A percentile compares a stretch with the other conserved stretches of the same genome.
phyloP scores from a whole-genome alignment of 1,140 invertebrate genomes.

The Drosophila truncata region DNA sequence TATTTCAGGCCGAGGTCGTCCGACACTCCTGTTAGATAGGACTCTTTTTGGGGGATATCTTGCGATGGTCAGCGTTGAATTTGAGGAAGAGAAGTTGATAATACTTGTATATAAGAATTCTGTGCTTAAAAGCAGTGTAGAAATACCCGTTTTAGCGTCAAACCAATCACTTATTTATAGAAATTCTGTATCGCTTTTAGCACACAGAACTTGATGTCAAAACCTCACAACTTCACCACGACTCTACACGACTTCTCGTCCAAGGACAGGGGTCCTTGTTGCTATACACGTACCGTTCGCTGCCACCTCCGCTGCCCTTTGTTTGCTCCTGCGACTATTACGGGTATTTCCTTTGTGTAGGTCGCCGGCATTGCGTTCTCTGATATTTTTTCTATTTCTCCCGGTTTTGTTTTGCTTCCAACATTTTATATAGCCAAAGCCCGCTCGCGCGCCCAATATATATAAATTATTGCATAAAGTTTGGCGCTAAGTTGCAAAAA shows the following conservation, averaged over 20 bases:
- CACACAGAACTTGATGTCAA: not conserved
- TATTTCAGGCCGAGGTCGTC: not conserved
- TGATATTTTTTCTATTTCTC: conserved; percentile 34
- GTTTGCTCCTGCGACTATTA: conserved; percentile 56
- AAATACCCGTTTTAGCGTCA: not conserved
- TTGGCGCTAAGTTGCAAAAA: conserved; percentile 85
- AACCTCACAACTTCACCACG: conserved; percentile 8
- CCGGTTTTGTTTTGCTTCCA: conserved; percentile 45
- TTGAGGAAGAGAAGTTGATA: not conserved
- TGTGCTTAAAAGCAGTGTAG: too few species aligned
- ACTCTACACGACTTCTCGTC: not conserved
- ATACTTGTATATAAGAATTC: not conserved
- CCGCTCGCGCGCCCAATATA: conserved; percentile 66
- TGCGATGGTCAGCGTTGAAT: not conserved
- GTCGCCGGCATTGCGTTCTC: conserved; percentile 62
- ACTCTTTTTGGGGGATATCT: not conserved
- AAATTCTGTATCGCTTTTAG: conserved; percentile 6
- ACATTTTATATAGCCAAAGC: conserved; percentile 50
- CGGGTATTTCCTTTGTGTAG: conserved; percentile 72
- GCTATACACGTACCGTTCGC: conserved; percentile 38
- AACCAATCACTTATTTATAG: conserved; percentile 23
- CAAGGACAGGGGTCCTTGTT: conserved; percentile 17
- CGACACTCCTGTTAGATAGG: not conserved
- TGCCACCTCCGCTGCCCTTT: not conserved
- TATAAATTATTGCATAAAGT: conserved; percentile 85